Percentiles rank a stretch among this genome's conserved stretches.
Conservation (phyloP, 1,140 invertebrate species). For the Saxidomus purpurata region DNA sequence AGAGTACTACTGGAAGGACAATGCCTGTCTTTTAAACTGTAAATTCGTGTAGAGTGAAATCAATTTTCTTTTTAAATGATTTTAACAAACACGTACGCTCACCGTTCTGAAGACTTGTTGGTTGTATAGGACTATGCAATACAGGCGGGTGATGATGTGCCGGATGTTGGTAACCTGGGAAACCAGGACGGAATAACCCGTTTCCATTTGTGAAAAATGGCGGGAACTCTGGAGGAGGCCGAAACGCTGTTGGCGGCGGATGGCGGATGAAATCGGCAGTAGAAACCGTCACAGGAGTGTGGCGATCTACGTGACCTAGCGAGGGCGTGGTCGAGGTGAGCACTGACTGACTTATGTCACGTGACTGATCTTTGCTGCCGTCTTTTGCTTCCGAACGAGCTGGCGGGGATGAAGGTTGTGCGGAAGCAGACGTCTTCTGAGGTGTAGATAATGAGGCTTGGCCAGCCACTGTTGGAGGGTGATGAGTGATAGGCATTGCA, state of each 20-base stretch:
- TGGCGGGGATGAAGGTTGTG: constrained; percentile 61
- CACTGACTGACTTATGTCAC: constrained; percentile 73
- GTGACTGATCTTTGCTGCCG: constrained; percentile 77
- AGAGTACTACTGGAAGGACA: too few relatives aligned
- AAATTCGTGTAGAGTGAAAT: too few relatives aligned
- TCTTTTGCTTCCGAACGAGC: constrained; percentile 77
- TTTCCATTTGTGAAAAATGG: constrained; percentile 85
- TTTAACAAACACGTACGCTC: background rate
- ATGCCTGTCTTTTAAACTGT: too few relatives aligned
- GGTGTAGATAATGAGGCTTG: constrained; percentile 67
- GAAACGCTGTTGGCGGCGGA: constrained; percentile 80
- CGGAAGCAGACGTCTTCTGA: constrained; percentile 69
- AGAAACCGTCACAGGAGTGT: constrained; percentile 70
- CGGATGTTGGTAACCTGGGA: constrained; percentile 83
- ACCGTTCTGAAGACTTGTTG: constrained; percentile 82
- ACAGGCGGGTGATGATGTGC: constrained; percentile 83
- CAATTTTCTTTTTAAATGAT: background rate
- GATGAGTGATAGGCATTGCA: constrained; percentile 72
- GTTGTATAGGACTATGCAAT: constrained; percentile 75
- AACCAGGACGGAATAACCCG: constrained; percentile 82
- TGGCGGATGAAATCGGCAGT: constrained; percentile 82
- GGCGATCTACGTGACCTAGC: constrained; percentile 76
- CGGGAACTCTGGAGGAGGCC: constrained; percentile 82
- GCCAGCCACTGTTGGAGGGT: constrained; percentile 49
- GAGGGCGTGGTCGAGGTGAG: constrained; percentile 71